Conservation (phyloP, 2,113 vertebrate genomes). For the Dinomys branickii region DNA sequence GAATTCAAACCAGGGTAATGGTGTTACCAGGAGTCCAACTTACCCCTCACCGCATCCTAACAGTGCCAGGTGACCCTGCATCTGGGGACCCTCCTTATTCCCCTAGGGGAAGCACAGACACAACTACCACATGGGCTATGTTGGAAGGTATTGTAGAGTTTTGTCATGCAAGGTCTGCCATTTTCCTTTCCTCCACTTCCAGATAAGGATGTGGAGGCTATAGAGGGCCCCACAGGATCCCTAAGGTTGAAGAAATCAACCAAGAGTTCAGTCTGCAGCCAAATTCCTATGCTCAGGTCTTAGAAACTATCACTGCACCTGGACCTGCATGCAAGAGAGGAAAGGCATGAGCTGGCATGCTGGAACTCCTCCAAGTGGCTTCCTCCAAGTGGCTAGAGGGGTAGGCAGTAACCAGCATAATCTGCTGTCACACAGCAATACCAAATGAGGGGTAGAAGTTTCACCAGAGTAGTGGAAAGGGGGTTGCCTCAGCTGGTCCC, state of each 20-base stretch:
- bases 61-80: background rate
- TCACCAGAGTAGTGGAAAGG: background rate
- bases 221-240: background rate
- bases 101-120: background rate
- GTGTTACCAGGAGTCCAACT: too few relatives aligned
- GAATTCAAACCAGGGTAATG: background rate
- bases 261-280: background rate
- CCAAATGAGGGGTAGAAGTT: background rate
- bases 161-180: accelerated
- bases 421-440: background rate
- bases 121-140: accelerated
- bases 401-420: background rate
- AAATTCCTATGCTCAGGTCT: background rate
- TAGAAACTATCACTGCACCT: background rate
- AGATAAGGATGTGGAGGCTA: background rate
- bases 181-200: background rate
- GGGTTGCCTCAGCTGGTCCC: background rate
- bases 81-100: background rate
- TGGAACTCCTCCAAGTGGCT: accelerated
- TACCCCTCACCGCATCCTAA: background rate
- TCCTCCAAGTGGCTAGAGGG: background rate
- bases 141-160: background rate
- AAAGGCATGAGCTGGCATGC: background rate
- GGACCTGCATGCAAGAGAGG: background rate
- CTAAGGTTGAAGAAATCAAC: background rate